A percentile compares a stretch with the other conserved stretches of the same genome.
These are phyloP conservation scores for Crypturellus undulatus DNA, from an alignment of 2,113 vertebrate species.

Conservation along the genomic window DNA sequence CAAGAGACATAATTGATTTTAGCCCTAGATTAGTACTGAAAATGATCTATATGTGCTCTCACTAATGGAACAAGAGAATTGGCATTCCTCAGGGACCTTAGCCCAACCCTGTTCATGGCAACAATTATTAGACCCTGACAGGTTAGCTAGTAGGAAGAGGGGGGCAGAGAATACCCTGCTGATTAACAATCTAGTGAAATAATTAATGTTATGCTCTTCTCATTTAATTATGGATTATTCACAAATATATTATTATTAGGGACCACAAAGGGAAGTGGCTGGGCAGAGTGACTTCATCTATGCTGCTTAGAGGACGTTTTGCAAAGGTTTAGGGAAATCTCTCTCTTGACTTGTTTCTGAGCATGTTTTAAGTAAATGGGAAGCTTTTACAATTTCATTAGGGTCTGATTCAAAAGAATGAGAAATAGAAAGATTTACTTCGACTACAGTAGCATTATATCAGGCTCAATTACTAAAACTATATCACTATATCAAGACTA, in stretches of 20 bases:
- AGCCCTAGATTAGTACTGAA: slow-evolving; percentile 83
- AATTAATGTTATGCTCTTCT: slow-evolving; percentile 83
- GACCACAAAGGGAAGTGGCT: slow-evolving; percentile 65
- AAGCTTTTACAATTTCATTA: slow-evolving; percentile 12
- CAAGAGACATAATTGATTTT: slow-evolving; percentile 87
- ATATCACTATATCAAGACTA: not conserved
- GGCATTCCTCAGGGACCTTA: slow-evolving; percentile 78
- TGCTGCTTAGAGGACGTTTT: not conserved
- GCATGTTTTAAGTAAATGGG: not conserved
- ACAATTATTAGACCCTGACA: slow-evolving; percentile 82
- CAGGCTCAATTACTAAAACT: not conserved
- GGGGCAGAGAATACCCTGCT: slow-evolving; percentile 76
- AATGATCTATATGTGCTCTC: slow-evolving; percentile 83
- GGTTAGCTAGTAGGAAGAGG: slow-evolving; percentile 71
- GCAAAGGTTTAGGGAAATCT: not conserved
- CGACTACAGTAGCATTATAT: not conserved
- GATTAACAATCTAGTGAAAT: slow-evolving; percentile 82
- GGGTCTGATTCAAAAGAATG: not conserved
- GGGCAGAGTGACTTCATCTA: slow-evolving; percentile 5
- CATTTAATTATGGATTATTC: slow-evolving; percentile 82
- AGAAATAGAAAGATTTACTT: not conserved
- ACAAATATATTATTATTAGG: slow-evolving; percentile 79
- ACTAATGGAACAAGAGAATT: slow-evolving; percentile 85
- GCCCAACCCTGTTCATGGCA: slow-evolving; percentile 77
- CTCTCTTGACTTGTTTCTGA: not conserved